Evolutionary conservation across 2,888 invertebrate species (phyloP).

Genomic region (Lamellibrachia columna): DNA sequence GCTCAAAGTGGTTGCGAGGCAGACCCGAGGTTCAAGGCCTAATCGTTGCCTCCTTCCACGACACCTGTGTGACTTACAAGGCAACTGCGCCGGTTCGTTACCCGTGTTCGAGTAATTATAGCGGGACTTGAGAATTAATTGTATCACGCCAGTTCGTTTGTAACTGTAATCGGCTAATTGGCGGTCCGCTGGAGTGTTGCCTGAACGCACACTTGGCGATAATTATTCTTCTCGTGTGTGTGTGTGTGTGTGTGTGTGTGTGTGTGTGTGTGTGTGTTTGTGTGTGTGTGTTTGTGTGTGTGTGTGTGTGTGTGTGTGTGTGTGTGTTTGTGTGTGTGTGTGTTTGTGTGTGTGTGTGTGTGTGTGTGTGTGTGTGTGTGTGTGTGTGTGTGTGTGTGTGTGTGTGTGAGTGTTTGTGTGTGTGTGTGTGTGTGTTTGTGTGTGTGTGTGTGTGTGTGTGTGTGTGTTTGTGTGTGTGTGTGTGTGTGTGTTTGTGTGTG

Average conservation of each 20-base stretch:
- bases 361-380: not conserved
- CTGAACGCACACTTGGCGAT: not conserved
- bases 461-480: not conserved
- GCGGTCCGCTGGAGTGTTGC: not conserved
- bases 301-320: not conserved
- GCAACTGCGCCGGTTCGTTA: not conserved
- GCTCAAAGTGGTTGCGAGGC: not conserved
- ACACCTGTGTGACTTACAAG: not conserved
- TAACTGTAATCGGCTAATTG: slow-evolving; percentile 2
- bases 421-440: not conserved
- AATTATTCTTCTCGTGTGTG: not conserved
- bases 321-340: no score
- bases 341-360: not conserved
- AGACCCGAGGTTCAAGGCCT: not conserved
- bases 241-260: not conserved
- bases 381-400: not conserved
- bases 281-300: not conserved
- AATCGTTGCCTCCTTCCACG: not conserved
- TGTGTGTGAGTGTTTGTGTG: not conserved
- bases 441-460: not conserved
- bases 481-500: not conserved
- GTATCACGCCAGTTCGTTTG: slow-evolving; percentile 12
- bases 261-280: not conserved
- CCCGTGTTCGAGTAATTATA: slow-evolving; percentile 8
- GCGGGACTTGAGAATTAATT: not conserved